Percentiles rank a stretch among this genome's conserved stretches.
These are phyloP conservation scores for Myotis lucifugus DNA, from an alignment of 2,113 vertebrate species.

Conservation along the genomic window DNA sequence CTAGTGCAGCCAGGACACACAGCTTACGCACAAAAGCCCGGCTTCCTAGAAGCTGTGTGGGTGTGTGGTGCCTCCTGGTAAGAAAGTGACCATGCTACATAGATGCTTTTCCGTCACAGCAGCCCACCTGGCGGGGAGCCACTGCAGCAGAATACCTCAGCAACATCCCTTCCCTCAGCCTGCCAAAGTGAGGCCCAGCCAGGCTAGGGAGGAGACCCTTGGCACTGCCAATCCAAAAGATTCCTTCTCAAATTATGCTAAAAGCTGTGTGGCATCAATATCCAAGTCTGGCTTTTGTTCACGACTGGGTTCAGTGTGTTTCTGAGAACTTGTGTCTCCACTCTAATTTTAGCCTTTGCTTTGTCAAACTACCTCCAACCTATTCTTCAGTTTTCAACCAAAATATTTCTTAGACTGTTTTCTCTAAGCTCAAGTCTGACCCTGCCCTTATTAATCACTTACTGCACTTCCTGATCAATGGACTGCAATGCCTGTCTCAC, in stretches of 20 bases:
- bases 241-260: neutral
- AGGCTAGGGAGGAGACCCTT: neutral
- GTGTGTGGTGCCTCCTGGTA: neutral
- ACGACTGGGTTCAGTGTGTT: neutral
- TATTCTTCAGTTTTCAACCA: neutral
- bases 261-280: neutral
- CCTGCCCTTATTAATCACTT: neutral
- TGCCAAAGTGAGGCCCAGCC: neutral
- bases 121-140: neutral
- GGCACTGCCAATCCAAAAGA: too few relatives aligned
- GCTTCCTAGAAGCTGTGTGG: neutral
- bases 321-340: neutral
- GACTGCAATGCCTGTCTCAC: neutral
- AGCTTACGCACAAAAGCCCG: neutral
- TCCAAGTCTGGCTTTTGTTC: neutral
- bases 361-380: neutral
- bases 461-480: neutral
- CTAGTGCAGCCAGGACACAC: neutral
- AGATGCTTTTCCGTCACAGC: neutral
- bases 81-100: accelerated
- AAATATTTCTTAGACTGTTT: neutral
- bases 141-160: neutral
- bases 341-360: neutral
- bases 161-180: neutral
- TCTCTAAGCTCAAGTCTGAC: neutral